Evolutionary conservation across 2,888 invertebrate species (phyloP).

Genomic region (Zygogramma bicolorata): DNA sequence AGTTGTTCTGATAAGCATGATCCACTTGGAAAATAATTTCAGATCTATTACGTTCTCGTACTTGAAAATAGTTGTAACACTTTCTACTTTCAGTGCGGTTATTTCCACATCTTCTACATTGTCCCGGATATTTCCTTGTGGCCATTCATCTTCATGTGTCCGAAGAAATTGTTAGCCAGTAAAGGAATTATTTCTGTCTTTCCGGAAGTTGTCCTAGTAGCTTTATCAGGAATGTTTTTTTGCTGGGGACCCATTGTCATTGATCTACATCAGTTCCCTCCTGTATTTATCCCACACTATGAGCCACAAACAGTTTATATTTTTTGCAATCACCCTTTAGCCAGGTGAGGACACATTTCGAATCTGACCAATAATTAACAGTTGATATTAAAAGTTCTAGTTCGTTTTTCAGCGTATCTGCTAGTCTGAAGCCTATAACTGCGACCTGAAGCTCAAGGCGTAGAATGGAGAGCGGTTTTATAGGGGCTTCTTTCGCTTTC

Average conservation of each 20-base stretch:
- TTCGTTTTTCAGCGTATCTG: not conserved
- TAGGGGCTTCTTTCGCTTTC: conserved; percentile 1
- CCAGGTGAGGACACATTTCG: not conserved
- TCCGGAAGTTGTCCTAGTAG: not conserved
- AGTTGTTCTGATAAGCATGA: not conserved
- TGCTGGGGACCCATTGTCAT: not conserved
- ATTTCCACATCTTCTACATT: not conserved
- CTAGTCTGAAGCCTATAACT: no score
- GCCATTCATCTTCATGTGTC: not conserved
- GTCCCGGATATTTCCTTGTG: not conserved
- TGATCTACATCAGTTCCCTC: not conserved
- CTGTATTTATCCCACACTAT: conserved; percentile 1
- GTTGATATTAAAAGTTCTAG: not conserved
- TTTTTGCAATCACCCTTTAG: not conserved
- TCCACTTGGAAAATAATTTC: not conserved
- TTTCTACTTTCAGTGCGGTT: not conserved
- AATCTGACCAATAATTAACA: not conserved
- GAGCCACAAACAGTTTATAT: not conserved
- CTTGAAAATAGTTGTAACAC: not conserved
- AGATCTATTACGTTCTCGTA: not conserved
- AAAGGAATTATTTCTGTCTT: not conserved
- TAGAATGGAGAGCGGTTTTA: not conserved
- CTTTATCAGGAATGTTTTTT: conserved; percentile 5
- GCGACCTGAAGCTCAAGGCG: no score
- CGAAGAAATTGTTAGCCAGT: not conserved